phyloP scores from a whole-genome alignment of 1,140 invertebrate genomes.

The Atta texana region DNA sequence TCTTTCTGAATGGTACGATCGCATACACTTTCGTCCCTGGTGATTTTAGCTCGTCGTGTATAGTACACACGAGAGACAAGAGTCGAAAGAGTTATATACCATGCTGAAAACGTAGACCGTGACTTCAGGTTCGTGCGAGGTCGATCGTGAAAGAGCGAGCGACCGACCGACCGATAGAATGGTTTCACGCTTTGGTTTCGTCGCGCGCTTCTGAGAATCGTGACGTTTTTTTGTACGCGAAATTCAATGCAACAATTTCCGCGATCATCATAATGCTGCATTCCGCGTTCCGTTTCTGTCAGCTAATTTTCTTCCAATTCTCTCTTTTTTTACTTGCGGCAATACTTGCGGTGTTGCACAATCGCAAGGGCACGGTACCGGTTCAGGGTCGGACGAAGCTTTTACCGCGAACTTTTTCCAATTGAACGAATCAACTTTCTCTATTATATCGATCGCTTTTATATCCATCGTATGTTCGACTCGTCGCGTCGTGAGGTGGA shows the following conservation, averaged over 20 bases:
- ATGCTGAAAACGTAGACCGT: slow-evolving; percentile 71
- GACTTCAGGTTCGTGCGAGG: slow-evolving; percentile 69
- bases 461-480: too few species aligned
- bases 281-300: slow-evolving; percentile 37
- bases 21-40: slow-evolving; percentile 34
- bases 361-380: slow-evolving; percentile 14
- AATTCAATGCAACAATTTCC: slow-evolving; percentile 21
- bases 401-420: not conserved
- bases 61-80: slow-evolving; percentile 36
- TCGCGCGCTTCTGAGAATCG: slow-evolving; percentile 29
- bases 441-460: not conserved
- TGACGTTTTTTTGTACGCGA: slow-evolving; percentile 24
- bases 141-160: slow-evolving; percentile 68
- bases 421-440: not conserved
- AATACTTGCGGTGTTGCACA: not conserved
- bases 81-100: slow-evolving; percentile 69
- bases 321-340: not conserved
- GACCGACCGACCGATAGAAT: slow-evolving; percentile 14
- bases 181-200: slow-evolving; percentile 52
- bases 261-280: not conserved
- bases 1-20: not conserved
- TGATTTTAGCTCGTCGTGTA: slow-evolving; percentile 49
- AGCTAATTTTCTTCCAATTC: not conserved
- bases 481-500: not conserved
- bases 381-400: not conserved